Percentiles rank a stretch among this genome's conserved stretches.
Evolutionary conservation across 1,140 invertebrate genomes (phyloP).

Genomic region (Drosophila eugracilis): DNA sequence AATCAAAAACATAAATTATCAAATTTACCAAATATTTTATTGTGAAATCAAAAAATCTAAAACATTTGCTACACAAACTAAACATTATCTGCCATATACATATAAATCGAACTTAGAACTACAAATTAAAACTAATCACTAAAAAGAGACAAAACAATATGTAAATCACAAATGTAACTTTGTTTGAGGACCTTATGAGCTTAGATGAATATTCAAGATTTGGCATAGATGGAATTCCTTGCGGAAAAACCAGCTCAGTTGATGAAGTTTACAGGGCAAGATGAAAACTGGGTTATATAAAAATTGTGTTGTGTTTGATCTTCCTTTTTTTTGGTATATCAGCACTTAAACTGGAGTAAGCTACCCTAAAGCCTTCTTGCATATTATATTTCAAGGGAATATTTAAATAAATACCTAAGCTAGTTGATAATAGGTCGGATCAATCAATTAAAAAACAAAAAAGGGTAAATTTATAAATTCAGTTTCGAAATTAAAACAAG

Average conservation of each 20-base stretch:
- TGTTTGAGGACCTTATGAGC: slow-evolving; percentile 10
- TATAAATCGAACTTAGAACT: slow-evolving; percentile 28
- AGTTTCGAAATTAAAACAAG: slow-evolving; percentile 24
- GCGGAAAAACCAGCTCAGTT: slow-evolving; percentile 13
- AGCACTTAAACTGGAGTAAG: slow-evolving; percentile 59
- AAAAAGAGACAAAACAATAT: slow-evolving; percentile 39
- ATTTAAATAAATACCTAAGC: slow-evolving; percentile 64
- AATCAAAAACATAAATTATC: neutral
- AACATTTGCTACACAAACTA: slow-evolving; percentile 36
- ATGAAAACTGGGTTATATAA: slow-evolving; percentile 33
- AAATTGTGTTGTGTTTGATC: slow-evolving; percentile 7
- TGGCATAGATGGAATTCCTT: slow-evolving; percentile 29
- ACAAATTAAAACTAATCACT: slow-evolving; percentile 21
- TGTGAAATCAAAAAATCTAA: slow-evolving; percentile 34
- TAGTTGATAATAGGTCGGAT: slow-evolving; percentile 29
- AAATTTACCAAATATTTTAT: slow-evolving; percentile 50
- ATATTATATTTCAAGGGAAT: slow-evolving; percentile 27
- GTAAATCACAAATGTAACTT: slow-evolving; percentile 45
- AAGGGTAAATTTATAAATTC: slow-evolving; percentile 3
- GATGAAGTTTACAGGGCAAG: slow-evolving; percentile 46
- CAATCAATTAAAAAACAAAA: slow-evolving; percentile 16
- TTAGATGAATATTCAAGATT: slow-evolving; percentile 40
- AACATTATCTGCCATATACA: slow-evolving; percentile 25
- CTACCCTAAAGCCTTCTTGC: slow-evolving; percentile 70
- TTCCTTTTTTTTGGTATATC: slow-evolving; percentile 74